Percentiles rank a stretch among this genome's conserved stretches.
phyloP scores from a whole-genome alignment of 2,113 vertebrate genomes.

The Leptocoma aspasia region DNA sequence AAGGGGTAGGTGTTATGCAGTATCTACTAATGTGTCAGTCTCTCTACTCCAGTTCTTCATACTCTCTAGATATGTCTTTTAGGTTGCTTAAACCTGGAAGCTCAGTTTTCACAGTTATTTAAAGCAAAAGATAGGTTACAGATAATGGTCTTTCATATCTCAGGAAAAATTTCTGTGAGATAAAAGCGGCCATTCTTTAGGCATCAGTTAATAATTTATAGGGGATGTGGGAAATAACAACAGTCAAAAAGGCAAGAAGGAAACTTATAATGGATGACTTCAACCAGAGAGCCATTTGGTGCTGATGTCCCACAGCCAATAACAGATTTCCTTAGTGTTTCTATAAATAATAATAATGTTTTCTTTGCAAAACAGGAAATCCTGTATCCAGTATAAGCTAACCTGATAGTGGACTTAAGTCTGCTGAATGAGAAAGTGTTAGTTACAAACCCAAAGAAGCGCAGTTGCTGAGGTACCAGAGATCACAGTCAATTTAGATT shows the following conservation, averaged over 20 bases:
- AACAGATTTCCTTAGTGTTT: conserved; percentile 10
- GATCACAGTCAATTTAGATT: neutral
- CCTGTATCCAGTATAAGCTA: neutral
- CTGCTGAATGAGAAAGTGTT: neutral
- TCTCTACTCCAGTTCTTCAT: neutral
- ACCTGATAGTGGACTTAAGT: neutral
- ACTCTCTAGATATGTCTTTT: neutral
- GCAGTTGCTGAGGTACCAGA: neutral
- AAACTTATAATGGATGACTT: neutral
- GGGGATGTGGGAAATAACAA: neutral
- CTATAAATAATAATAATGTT: conserved; percentile 22
- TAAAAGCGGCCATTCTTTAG: neutral
- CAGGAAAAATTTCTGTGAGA: neutral
- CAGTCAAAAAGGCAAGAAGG: neutral
- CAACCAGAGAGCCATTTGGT: neutral
- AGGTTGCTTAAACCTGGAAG: neutral
- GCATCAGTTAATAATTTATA: neutral
- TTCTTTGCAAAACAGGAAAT: conserved; percentile 26
- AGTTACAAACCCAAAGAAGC: neutral
- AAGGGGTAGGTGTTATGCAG: neutral
- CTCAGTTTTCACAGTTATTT: neutral
- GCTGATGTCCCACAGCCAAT: neutral
- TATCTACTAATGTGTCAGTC: neutral
- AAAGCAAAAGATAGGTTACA: neutral
- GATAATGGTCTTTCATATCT: neutral